Evolutionary conservation across 64 coral and sea anemone genomes (phyloP), one percentile per base, ranked within the genome.

Genomic region (Stichodactyla mertensii): DNA sequence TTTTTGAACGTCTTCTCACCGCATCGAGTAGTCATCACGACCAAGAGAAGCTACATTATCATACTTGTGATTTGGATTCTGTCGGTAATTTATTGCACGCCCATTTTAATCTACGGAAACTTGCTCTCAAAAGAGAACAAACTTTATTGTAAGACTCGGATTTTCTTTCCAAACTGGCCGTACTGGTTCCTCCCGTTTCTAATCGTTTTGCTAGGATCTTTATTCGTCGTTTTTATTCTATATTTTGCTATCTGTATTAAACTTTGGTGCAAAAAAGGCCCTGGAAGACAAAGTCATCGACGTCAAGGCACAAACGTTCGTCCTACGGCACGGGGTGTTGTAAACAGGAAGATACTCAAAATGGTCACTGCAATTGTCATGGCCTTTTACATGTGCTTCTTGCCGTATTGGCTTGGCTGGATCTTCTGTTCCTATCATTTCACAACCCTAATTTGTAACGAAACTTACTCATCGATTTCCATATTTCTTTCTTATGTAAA

Each of bases 401-500:
- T 86, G 1, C 89, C 89, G 52, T 90, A 90, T 15, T 90, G 89
- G 89, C 22, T 90, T 0, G 52, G 89, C 18, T 90, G 89, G 89
- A 84, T 90, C 14, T 90, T 90, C 69, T 90, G 89, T 66, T 77
- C 82, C 12, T 90, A 90, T 62, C 71, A 77, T 6, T 79, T 67
- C 13, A 67, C 82, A 16, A 54, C 83, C 13, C 16, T 85, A 3
- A 57, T 90, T 22, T 90, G 89, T n/a, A 85, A 84, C 54, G 16
- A 71, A 13, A 84, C 82, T 55, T 90, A 85, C 23, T 82, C 83
- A 45, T 85, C 71, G 45, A 23, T 85, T 5, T 23, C 82, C 4
- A 64, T 90, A 52, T 90, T 52, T 26, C 74, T 90, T 79, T 86
- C 83, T 61, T 90, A 90, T 55, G 71, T 60, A 5, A 90, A 90